phyloP scores from a whole-genome alignment of 1,140 invertebrate genomes.

The Drosophila tropicalis region DNA sequence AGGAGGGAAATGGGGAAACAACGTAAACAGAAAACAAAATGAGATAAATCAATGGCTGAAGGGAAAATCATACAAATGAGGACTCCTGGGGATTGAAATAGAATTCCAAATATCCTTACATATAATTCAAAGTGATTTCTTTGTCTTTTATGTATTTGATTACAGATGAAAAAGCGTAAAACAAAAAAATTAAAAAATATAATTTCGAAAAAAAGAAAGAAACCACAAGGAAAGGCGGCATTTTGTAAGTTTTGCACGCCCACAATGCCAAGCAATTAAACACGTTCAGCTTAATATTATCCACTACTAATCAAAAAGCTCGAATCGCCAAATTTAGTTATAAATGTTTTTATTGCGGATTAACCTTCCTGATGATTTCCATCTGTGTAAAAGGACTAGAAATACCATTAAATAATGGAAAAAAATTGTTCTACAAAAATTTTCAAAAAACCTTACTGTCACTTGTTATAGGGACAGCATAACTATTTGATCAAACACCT shows the following conservation, averaged over 20 bases:
- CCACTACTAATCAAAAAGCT: constrained; percentile 7
- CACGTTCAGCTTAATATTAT: background rate
- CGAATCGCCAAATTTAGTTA: no score
- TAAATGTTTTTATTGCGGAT: no score
- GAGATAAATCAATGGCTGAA: background rate
- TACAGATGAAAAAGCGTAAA: constrained; percentile 74
- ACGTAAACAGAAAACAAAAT: background rate
- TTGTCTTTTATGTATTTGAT: constrained; percentile 46
- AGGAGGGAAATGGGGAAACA: background rate
- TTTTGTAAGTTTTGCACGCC: constrained; percentile 8
- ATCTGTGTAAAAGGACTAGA: no score
- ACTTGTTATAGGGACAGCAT: no score
- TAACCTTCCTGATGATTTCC: no score
- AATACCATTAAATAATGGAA: no score
- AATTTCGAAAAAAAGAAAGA: constrained; percentile 5
- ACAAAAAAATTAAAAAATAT: background rate
- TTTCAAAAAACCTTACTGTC: no score
- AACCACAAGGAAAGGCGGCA: background rate
- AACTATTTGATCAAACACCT: no score
- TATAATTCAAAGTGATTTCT: no score
- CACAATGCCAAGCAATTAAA: constrained; percentile 3
- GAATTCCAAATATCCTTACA: no score
- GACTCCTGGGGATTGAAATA: no score
- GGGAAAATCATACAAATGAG: background rate
- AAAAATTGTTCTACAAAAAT: no score